Evolutionary conservation across 2,888 invertebrate species (phyloP), one percentile per base, ranked within the genome.

Genomic region (Amiota mariae): DNA sequence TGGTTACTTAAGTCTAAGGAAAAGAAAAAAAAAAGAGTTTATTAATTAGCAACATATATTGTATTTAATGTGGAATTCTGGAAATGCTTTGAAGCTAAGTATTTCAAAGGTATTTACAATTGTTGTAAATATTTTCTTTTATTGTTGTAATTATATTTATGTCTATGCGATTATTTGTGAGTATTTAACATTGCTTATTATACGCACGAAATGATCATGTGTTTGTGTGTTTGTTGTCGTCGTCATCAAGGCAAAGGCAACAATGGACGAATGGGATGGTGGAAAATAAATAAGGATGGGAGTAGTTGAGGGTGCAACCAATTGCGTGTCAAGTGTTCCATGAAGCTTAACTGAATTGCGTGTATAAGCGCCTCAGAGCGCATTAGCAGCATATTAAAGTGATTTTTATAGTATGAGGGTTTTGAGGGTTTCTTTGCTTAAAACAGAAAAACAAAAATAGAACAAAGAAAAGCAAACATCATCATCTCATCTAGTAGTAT

Each of bases 61-160:
- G n/a, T 36, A 36, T 36, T 36, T 36, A 36, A 36, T 36, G 36
- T 36, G 36, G 3, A 36, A n/a, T n/a, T n/a, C 75, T 75, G 72
- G 82, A 75, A 67, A 49, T 49, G 75, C 77, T 81, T 83, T 84
- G 85, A 77, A 79, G 78, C 75, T 63, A n/a, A n/a, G n/a, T n/a
- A 48, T 49, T 47, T 66, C 10, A 13, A 78, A 84, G 84, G 79
- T 85, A 84, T 84, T 84, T 85, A 84, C 86, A 86, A 86, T 84
- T 85, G 82, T 77, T 86, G 83, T 85, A 85, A 84, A 80, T 86
- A 86, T 86, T 84, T 86, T 24, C 84, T 84, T 84, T 86, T 84
- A 84, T 86, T 84, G 79, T 86, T 86, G 80, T 78, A 86, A 86
- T 86, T 84, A 84, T 86, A 86, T 85, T 84, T 84, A 81, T 82